Conservation (phyloP, 2,113 vertebrate genomes). For the Pantherophis guttatus region DNA sequence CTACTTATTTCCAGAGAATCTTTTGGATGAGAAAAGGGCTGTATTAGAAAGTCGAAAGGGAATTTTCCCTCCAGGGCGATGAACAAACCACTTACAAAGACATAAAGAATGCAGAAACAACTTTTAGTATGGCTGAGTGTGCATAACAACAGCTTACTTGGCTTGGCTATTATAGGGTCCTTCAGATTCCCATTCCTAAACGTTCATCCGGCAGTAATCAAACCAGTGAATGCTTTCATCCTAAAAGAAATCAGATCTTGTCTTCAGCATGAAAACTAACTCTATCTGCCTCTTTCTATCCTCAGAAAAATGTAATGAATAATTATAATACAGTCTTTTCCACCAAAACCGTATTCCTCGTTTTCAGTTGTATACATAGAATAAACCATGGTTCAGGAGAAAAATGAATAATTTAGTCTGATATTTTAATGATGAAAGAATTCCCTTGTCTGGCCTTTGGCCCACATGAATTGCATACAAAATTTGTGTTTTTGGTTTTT, state of each 20-base stretch:
- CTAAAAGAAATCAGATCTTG: not conserved
- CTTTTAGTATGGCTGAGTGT: not conserved
- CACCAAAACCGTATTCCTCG: not conserved
- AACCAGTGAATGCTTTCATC: not conserved
- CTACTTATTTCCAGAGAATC: not conserved
- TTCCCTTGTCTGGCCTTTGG: not conserved
- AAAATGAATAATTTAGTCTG: conserved; percentile 12
- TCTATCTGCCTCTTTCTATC: conserved; percentile 1
- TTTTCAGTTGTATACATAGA: conserved; percentile 23
- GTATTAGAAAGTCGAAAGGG: not conserved
- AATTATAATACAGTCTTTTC: not conserved
- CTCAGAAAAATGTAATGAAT: not conserved
- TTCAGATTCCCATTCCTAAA: conserved; percentile 9
- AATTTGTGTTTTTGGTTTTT: not conserved
- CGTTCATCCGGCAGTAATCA: not conserved
- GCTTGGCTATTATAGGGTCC: not conserved
- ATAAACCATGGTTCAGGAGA: conserved; percentile 19
- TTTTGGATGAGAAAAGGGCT: not conserved
- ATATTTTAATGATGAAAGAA: not conserved
- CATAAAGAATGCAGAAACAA: not conserved
- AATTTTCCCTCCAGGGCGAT: not conserved
- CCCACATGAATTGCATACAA: not conserved
- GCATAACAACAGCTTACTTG: not conserved
- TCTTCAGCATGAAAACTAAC: conserved; percentile 25
- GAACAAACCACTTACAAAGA: not conserved